phyloP scores from a whole-genome alignment of 2,113 vertebrate genomes.

The Haliaeetus leucogaster region DNA sequence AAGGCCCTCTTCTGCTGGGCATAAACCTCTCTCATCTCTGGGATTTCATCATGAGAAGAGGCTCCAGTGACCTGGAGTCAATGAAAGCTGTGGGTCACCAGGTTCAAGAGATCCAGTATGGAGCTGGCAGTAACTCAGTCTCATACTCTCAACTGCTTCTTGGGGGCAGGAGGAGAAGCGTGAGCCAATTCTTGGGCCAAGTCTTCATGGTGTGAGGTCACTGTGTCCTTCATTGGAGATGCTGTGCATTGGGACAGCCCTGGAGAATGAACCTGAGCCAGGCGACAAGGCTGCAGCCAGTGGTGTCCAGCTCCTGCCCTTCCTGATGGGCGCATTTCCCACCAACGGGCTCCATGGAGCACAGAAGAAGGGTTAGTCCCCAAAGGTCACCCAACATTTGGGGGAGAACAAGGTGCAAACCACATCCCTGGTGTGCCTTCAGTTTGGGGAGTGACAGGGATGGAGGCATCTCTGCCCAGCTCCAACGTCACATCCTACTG shows the following conservation, averaged over 20 bases:
- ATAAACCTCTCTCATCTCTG: not conserved
- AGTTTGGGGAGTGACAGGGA: not conserved
- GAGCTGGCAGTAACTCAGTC: not conserved
- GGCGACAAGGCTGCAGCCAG: not conserved
- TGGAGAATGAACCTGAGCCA: not conserved
- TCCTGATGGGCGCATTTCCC: not conserved
- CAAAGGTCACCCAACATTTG: not conserved
- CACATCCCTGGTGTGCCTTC: not conserved
- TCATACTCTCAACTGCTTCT: fast-evolving
- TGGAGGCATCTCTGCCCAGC: not conserved
- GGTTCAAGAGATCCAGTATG: not conserved
- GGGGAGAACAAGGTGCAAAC: not conserved
- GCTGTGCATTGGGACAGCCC: not conserved
- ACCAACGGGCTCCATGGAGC: not conserved
- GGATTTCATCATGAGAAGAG: not conserved
- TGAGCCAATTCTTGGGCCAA: not conserved
- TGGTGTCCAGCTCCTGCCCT: not conserved
- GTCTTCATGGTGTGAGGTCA: not conserved
- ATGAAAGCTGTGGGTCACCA: not conserved
- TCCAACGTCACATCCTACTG: not conserved
- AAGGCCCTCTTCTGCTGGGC: not conserved
- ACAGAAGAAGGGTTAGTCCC: not conserved
- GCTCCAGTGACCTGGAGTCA: not conserved
- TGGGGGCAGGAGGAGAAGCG: not conserved
- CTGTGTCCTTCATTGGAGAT: not conserved